These are phyloP conservation scores for Dinothrombium tinctorium DNA, from an alignment of 1,140 invertebrate genomes.

Conservation along the genomic window DNA sequence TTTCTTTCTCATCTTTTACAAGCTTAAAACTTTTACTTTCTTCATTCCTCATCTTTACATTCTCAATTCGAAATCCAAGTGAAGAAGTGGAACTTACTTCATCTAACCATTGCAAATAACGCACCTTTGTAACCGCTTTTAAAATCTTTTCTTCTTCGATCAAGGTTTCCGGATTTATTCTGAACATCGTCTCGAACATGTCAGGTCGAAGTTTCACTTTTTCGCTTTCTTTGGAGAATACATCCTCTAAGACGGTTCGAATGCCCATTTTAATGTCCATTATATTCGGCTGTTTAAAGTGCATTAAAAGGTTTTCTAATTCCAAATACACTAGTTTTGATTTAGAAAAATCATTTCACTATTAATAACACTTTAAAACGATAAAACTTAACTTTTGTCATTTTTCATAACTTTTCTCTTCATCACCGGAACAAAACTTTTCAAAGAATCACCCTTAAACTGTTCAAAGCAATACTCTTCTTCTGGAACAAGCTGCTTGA, in stretches of 20 bases:
- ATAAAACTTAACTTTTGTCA: no score
- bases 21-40: constrained; percentile 90
- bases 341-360: no score
- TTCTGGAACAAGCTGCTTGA: no score
- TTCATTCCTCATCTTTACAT: constrained; percentile 57
- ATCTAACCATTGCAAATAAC: constrained; percentile 94
- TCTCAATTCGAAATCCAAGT: constrained; percentile 20
- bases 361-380: no score
- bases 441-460: no score
- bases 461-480: no score
- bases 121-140: constrained; percentile 75
- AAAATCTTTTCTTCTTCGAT: constrained; percentile 64
- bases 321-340: no score
- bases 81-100: constrained; percentile 18
- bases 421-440: no score
- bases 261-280: constrained; percentile 95
- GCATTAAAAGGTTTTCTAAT: constrained; percentile 68
- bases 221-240: constrained; percentile 74
- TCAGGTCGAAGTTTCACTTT: constrained; percentile 80
- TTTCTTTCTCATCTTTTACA: constrained; percentile 55
- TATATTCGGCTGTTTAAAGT: constrained; percentile 69
- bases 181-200: constrained; percentile 96
- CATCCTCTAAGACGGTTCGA: constrained; percentile 77
- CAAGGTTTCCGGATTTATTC: constrained; percentile 68
- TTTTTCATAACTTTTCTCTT: no score